phyloP scores from a whole-genome alignment of 2,113 vertebrate species.

The Microcebus tavaratra region DNA sequence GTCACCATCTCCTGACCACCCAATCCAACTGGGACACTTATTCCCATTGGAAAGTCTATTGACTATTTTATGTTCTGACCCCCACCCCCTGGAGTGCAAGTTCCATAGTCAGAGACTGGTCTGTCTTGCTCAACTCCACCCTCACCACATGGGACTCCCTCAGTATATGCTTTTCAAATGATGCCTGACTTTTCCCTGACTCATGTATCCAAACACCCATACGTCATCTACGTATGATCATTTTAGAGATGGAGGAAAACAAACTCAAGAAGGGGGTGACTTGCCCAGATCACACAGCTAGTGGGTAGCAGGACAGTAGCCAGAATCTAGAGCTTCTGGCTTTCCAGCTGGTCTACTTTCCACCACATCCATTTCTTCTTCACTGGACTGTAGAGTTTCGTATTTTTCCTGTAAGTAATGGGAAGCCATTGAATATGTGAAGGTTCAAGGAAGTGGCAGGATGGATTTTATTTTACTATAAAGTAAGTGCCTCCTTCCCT shows the following conservation, averaged over 20 bases:
- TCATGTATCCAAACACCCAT: conserved; percentile 13
- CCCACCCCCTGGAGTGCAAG: not conserved
- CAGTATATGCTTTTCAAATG: not conserved
- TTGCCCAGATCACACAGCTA: not conserved
- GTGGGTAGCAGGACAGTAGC: not conserved
- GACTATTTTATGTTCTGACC: not conserved
- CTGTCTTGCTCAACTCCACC: not conserved
- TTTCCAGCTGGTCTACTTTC: not conserved
- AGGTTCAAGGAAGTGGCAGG: not conserved
- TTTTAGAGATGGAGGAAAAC: conserved; percentile 32
- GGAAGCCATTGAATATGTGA: conserved; percentile 3
- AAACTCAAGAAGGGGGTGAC: not conserved
- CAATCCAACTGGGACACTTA: not conserved
- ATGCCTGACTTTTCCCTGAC: not conserved
- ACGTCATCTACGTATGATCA: not conserved
- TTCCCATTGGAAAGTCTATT: not conserved
- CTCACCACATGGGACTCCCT: not conserved
- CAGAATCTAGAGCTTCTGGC: not conserved
- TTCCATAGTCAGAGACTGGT: not conserved
- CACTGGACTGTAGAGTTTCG: not conserved
- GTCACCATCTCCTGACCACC: not conserved
- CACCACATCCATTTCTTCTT: not conserved
- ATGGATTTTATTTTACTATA: conserved; percentile 6
- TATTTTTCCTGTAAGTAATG: not conserved
- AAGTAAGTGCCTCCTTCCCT: not conserved